These are phyloP conservation scores for Pomacea maculata DNA, from an alignment of 1,140 invertebrate genomes.

Conservation along the genomic window DNA sequence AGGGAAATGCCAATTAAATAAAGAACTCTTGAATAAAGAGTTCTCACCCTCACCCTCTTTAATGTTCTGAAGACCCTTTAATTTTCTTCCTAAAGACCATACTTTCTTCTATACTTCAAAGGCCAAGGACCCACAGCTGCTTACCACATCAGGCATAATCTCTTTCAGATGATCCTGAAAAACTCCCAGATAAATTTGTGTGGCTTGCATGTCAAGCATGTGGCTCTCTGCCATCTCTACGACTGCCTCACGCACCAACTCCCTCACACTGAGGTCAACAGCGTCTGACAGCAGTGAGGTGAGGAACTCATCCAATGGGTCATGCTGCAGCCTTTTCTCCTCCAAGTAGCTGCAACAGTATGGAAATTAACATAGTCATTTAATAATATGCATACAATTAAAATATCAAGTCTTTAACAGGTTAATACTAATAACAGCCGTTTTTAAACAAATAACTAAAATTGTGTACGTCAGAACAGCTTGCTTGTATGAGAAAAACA, in stretches of 20 bases:
- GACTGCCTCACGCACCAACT: constrained; percentile 46
- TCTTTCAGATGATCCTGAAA: constrained; percentile 44
- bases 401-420: too few relatives aligned
- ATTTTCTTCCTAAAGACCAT: too few relatives aligned
- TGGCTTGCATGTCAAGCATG: constrained; percentile 27
- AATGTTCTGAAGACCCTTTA: too few relatives aligned
- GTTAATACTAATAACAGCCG: too few relatives aligned
- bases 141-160: constrained; percentile 42
- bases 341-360: constrained; percentile 29
- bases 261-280: constrained; percentile 29
- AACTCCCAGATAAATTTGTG: constrained; percentile 39
- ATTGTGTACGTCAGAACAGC: too few relatives aligned
- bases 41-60: too few relatives aligned
- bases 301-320: constrained; percentile 40
- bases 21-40: too few relatives aligned
- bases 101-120: too few relatives aligned
- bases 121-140: not conserved
- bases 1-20: too few relatives aligned
- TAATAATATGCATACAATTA: too few relatives aligned
- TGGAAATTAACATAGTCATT: not conserved
- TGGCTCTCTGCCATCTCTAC: constrained; percentile 44
- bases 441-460: too few relatives aligned
- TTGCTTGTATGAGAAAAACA: too few relatives aligned
- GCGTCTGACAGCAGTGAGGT: constrained; percentile 36
- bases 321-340: constrained; percentile 22